Base-by-base conservation (phyloP, 2,888 invertebrate species). In the Luperina nickerlii region DNA sequence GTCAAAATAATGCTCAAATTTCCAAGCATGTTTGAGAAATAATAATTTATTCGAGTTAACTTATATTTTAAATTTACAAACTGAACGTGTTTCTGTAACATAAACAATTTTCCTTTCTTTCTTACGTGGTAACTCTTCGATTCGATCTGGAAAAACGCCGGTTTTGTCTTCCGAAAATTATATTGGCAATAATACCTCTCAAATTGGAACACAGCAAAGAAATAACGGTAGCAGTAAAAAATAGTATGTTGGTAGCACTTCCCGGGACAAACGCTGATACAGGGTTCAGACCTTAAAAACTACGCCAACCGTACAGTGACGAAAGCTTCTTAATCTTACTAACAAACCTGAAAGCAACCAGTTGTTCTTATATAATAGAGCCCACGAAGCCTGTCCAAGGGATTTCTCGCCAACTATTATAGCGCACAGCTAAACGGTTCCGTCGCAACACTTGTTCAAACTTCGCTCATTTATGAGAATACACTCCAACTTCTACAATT, bases 401-500 rank as follows among this genome's bases (percentile, higher is more conserved):
- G 71, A 65, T 65, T 68, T 72, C 73, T 73, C 82, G 71, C 54
- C 15, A 79, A 85, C 85, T 63, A 76, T 48, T 63, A 76, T 48
- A 51, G 67, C 54, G 38, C 65, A 48, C 15, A 62, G 62, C 74
- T 85, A 85, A 85, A 80, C 80, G 83, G 74, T 80, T 80, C 76
- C 69, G 69, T 79, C 74, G 76, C 68, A 76, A 83, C 69, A 73
- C 80, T 85, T 73, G 72, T 77, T 66, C 57, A 69, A 83, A 85
- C 83, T 79, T 77, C 13, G 62, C 51, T 54, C 57, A 73, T 75
- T 83, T 67, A 79, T 74, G 68, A 75, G 72, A 60, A 65, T 74
- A 24, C 71, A 82, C 74, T 75, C 27, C 18, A 63, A 57, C 38
- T 65, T 65, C 51, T 62, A 38, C 9, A 62, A 73, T 81, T 65